Evolutionary conservation across 1,140 invertebrate species (phyloP).

Genomic region (Chrysomallon squamiferum): DNA sequence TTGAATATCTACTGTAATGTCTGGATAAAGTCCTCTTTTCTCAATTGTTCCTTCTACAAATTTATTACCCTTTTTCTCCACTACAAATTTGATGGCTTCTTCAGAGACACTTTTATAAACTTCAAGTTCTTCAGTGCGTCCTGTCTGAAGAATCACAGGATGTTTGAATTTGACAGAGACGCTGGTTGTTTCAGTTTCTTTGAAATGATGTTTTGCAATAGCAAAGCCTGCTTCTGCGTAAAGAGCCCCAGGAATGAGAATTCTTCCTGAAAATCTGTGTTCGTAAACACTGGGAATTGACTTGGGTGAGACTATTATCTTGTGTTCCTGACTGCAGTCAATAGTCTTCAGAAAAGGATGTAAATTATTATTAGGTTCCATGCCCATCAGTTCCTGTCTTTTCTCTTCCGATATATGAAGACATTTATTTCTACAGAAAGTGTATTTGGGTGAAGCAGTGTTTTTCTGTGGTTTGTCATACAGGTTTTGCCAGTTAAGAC

Average conservation of each 20-base stretch:
- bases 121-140: too few species aligned
- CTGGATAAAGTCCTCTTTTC: not conserved
- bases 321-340: conserved; percentile 1
- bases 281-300: conserved; percentile 21
- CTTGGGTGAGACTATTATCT: conserved; percentile 13
- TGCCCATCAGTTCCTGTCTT: conserved; percentile 7
- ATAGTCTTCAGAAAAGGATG: conserved; percentile 17
- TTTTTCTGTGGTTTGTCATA: not conserved
- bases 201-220: not conserved
- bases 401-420: conserved; percentile 8
- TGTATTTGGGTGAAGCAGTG: conserved; percentile 23
- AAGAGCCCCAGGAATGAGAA: conserved; percentile 25
- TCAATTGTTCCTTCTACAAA: not conserved
- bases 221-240: conserved; percentile 26
- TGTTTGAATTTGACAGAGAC: too few species aligned
- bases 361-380: conserved; percentile 1
- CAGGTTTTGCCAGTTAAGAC: conserved; percentile 23
- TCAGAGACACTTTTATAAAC: too few species aligned
- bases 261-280: conserved; percentile 18
- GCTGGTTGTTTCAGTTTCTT: too few species aligned
- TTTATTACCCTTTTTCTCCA: not conserved
- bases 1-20: conserved; percentile 8
- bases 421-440: conserved; percentile 13
- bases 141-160: too few species aligned
- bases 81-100: too few species aligned